Evolutionary conservation across 2,113 vertebrate genomes (phyloP).

Genomic region (Isurus oxyrinchus): DNA sequence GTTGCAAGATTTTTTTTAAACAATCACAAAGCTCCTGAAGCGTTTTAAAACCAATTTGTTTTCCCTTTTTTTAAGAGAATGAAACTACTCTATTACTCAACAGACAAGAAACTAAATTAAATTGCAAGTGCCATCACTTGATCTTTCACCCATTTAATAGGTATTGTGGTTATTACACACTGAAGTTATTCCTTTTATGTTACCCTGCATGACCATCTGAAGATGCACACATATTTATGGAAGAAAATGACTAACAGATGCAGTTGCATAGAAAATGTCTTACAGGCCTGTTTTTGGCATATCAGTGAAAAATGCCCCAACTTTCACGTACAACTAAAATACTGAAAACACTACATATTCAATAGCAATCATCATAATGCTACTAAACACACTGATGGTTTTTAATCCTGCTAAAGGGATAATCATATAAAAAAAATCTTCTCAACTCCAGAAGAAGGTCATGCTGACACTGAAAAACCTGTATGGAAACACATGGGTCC

Average conservation of each 20-base stretch:
- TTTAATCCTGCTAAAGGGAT: background rate
- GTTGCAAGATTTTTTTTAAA: background rate
- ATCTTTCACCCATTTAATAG: constrained; percentile 28
- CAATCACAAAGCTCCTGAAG: constrained; percentile 12
- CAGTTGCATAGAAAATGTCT: background rate
- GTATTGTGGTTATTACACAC: constrained; percentile 28
- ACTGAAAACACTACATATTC: background rate
- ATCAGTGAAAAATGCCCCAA: background rate
- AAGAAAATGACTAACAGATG: constrained; percentile 30
- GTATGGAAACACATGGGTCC: background rate
- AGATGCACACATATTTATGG: constrained; percentile 19
- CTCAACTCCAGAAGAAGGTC: background rate
- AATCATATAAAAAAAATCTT: constrained; percentile 5
- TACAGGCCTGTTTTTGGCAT: background rate
- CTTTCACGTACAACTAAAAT: background rate
- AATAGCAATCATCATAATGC: background rate
- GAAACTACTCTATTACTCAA: constrained; percentile 9
- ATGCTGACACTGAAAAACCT: background rate
- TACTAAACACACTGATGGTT: background rate
- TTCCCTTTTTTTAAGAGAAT: constrained; percentile 27
- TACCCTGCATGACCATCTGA: constrained; percentile 6
- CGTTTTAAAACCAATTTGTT: constrained; percentile 13
- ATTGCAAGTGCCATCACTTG: constrained; percentile 19
- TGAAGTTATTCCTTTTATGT: constrained; percentile 34
- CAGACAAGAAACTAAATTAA: constrained; percentile 24